These are phyloP conservation scores for Habrosyne pyritoides DNA, from an alignment of 2,888 invertebrate genomes.

Conservation along the genomic window DNA sequence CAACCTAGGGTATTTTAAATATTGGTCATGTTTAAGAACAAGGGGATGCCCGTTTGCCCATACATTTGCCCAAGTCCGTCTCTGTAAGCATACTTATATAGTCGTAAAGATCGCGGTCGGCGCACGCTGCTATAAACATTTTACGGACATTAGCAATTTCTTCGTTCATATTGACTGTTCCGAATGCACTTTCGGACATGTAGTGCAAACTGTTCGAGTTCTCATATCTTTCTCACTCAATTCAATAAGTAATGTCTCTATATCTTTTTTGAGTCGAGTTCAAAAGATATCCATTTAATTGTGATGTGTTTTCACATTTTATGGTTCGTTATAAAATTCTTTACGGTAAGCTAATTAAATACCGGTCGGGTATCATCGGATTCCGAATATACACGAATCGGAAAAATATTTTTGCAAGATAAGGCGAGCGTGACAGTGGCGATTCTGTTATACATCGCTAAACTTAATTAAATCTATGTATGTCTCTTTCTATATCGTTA, in stretches of 20 bases:
- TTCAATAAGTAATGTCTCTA: not conserved
- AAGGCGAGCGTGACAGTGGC: too few species aligned
- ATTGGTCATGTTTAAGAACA: too few species aligned
- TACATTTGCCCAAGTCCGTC: not conserved
- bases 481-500: too few species aligned
- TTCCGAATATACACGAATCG: not conserved
- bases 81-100: not conserved
- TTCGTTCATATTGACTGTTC: not conserved
- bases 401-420: not conserved
- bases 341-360: not conserved
- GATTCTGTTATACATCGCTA: too few species aligned
- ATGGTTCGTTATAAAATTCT: not conserved
- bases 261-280: not conserved
- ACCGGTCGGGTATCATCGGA: not conserved
- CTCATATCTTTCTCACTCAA: not conserved
- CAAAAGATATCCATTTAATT: not conserved
- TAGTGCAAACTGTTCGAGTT: not conserved
- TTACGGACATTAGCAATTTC: not conserved
- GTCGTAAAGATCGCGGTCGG: not conserved
- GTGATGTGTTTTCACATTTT: not conserved
- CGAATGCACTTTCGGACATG: not conserved
- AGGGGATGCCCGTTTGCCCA: too few species aligned
- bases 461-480: too few species aligned
- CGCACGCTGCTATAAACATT: not conserved
- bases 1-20: too few species aligned